Conservation (phyloP, 2,113 vertebrate species). For the Caranx ignobilis region DNA sequence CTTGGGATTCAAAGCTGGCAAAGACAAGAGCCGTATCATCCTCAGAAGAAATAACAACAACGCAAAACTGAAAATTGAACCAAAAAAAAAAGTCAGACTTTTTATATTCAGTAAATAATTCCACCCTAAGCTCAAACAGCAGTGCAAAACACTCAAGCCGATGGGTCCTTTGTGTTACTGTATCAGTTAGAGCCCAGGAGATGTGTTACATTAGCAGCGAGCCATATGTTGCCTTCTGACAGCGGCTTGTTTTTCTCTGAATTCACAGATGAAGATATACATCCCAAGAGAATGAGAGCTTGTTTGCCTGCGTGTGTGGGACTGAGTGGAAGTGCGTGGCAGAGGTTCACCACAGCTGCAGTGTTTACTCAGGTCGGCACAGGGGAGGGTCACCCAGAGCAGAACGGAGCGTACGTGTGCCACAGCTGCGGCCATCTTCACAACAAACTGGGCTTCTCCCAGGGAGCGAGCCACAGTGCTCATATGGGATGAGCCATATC, state of each 20-base stretch:
- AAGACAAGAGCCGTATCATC: constrained; percentile 20
- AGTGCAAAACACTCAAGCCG: constrained; percentile 29
- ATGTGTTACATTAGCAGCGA: constrained; percentile 48
- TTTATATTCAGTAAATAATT: constrained; percentile 18
- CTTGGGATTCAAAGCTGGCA: constrained; percentile 49
- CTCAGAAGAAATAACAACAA: constrained; percentile 7
- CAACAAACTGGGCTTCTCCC: constrained; percentile 26
- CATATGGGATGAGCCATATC: constrained; percentile 17
- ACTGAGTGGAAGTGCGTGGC: constrained; percentile 34
- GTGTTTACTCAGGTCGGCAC: constrained; percentile 41
- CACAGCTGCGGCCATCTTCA: constrained; percentile 74
- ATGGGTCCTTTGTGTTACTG: constrained; percentile 39
- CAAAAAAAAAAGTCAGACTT: not conserved
- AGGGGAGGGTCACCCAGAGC: constrained; percentile 67
- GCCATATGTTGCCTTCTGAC: constrained; percentile 72
- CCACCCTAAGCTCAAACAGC: constrained; percentile 21
- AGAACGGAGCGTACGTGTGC: constrained; percentile 37
- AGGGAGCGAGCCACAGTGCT: constrained; percentile 23
- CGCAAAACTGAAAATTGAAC: constrained; percentile 25
- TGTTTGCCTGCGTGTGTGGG: constrained; percentile 34
- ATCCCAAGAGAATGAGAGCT: constrained; percentile 46
- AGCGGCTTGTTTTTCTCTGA: constrained; percentile 64
- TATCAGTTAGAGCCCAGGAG: constrained; percentile 55
- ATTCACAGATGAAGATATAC: constrained; percentile 60
- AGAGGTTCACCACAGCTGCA: constrained; percentile 71